Percentiles rank a stretch among this genome's conserved stretches.
Conservation (phyloP, 1,140 invertebrate species). For the Aphelinus atriplicis region DNA sequence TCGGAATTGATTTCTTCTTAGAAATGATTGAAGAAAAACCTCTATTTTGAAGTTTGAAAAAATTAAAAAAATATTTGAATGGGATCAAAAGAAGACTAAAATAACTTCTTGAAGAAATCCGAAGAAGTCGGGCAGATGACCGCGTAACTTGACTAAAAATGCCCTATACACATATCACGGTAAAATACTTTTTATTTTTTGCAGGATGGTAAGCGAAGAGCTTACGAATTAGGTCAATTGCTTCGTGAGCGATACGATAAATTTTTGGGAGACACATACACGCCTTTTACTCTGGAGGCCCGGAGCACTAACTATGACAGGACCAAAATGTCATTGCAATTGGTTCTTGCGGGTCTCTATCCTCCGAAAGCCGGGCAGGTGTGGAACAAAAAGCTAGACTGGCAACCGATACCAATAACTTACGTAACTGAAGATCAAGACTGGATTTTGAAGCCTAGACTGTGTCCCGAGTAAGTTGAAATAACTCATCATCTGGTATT, state of each 20-base stretch:
- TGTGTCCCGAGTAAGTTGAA: too few relatives aligned
- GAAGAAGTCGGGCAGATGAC: too few relatives aligned
- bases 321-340: conserved; percentile 69
- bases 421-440: conserved; percentile 39
- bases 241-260: conserved; percentile 58
- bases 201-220: conserved; percentile 64
- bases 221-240: conserved; percentile 59
- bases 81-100: too few relatives aligned
- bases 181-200: not conserved
- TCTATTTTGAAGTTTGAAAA: too few relatives aligned
- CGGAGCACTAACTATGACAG: conserved; percentile 66
- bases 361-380: conserved; percentile 41
- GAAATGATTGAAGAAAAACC: too few relatives aligned
- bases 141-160: too few relatives aligned
- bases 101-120: too few relatives aligned
- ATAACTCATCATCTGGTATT: not conserved
- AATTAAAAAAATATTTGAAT: too few relatives aligned
- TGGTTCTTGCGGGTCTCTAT: conserved; percentile 66
- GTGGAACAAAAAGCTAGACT: conserved; percentile 47
- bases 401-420: conserved; percentile 49
- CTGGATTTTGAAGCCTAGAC: conserved; percentile 32
- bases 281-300: conserved; percentile 58
- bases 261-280: conserved; percentile 59
- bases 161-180: too few relatives aligned
- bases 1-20: too few relatives aligned